Base-by-base conservation (phyloP, 2,888 invertebrate genomes). In the Caenorhabditis sp. region DNA sequence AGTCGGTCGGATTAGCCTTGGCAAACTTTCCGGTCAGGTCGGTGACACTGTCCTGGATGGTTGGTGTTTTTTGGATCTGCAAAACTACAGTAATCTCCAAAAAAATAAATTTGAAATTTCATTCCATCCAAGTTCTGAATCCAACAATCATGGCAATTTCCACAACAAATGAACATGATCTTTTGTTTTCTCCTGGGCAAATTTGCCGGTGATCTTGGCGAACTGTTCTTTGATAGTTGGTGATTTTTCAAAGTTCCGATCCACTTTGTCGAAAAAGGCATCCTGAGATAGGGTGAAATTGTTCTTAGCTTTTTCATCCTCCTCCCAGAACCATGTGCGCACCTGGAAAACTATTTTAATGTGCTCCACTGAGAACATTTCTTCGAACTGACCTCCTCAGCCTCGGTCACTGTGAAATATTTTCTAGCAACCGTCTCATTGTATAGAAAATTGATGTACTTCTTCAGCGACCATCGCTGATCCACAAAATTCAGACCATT, bases 291-390 rank as follows among this genome's bases (percentile, higher is more conserved):
- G n/a, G 0, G 75, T 75, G 49, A 58, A 76, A n/a, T 81, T 81
- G 66, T 81, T 81, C 24, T n/a, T 4, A 0, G 70, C 56, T 12
- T 56, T 64, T 28, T 64, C 16, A 49, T 81, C 81, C 35, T 75
- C 81, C 4, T 70, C 70, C 81, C 81, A 81, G 70, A 75, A 81
- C 70, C 75, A 38, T 54, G 74, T 70, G 56, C 66, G 64, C 64
- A 80, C 56, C 79, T 80, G 69, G 16, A 75, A 61, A 51, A 41
- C n/a, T n/a, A 22, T n/a, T 41, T 31, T 14, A 35, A 22, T 24
- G 1, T 16, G 35, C 24, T 28, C 47, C 10, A 61, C 10, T 12
- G 31, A 16, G 35, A 22, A 10, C 38, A 35, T 44, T n/a, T n/a
- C 7, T 44, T 28, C 4, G 7, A 1, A 61, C 75, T 58, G 35